Percentiles rank a stretch among this genome's conserved stretches.
Evolutionary conservation across 2,888 invertebrate species (phyloP).

Genomic region (Athalia circularis): DNA sequence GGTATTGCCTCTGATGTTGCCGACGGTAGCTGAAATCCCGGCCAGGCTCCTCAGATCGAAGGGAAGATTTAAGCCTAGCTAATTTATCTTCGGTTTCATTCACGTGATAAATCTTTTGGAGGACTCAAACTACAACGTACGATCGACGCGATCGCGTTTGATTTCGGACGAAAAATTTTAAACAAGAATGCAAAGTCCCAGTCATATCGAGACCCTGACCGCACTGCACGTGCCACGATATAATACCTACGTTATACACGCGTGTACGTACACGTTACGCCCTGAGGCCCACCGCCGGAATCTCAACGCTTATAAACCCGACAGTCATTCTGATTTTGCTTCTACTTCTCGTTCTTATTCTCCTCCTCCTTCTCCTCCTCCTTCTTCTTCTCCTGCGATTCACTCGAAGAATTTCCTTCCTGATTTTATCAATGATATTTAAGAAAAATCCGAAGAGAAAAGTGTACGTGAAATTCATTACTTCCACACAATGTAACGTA

Average conservation of each 20-base stretch:
- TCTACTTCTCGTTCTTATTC: no score
- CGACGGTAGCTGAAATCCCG: slow-evolving; percentile 45
- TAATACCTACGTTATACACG: background rate
- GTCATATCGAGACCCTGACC: background rate
- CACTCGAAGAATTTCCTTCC: background rate
- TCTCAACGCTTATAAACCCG: no score
- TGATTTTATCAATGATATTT: slow-evolving; percentile 16
- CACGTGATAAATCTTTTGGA: slow-evolving; percentile 40
- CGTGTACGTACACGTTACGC: background rate
- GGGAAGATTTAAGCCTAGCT: slow-evolving; percentile 29
- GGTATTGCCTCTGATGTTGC: slow-evolving; percentile 44
- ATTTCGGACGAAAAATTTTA: slow-evolving; percentile 18
- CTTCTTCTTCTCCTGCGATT: no score
- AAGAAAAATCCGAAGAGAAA: background rate
- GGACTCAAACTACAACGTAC: background rate
- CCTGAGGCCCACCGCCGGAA: background rate
- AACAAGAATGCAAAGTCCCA: slow-evolving; percentile 9
- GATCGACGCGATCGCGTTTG: background rate
- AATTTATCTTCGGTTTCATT: slow-evolving; percentile 43
- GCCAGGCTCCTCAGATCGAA: slow-evolving; percentile 23
- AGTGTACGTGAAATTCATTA: no score
- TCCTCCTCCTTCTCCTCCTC: no score
- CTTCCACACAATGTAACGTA: no score
- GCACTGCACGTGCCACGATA: background rate
- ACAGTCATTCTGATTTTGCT: no score